A percentile compares a stretch with the other conserved stretches of the same genome.
phyloP scores from a whole-genome alignment of 2,888 invertebrate genomes.

The Tenthredo livida region DNA sequence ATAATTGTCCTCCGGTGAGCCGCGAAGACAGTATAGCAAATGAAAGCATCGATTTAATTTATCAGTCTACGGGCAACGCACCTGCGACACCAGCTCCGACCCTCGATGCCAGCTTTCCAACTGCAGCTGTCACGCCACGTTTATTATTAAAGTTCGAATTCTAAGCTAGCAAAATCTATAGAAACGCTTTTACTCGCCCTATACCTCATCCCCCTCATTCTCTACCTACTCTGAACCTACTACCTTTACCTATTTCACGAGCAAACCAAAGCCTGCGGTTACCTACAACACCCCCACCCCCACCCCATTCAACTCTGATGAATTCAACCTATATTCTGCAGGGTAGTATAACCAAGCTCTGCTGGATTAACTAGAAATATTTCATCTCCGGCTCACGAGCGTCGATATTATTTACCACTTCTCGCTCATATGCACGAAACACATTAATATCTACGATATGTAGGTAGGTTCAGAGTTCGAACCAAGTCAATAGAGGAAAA shows the following conservation, averaged over 20 bases:
- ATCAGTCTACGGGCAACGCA: slow-evolving; percentile 50
- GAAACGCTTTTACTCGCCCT: slow-evolving; percentile 27
- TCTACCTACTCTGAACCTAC: not conserved
- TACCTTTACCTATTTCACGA: slow-evolving; percentile 13
- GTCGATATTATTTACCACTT: not conserved
- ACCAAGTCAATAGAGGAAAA: not conserved
- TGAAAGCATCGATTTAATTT: slow-evolving; percentile 54
- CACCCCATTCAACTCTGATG: not conserved
- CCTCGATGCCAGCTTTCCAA: slow-evolving; percentile 48
- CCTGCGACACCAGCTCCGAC: slow-evolving; percentile 51
- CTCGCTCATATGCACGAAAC: not conserved
- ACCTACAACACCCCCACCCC: not conserved
- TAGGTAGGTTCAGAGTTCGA: not conserved
- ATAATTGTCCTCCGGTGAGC: slow-evolving; percentile 44
- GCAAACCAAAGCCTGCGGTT: not conserved
- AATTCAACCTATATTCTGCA: not conserved
- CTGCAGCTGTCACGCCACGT: slow-evolving; percentile 53
- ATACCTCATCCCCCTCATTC: not conserved
- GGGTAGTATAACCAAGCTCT: not conserved
- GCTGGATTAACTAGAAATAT: not conserved
- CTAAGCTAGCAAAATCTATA: slow-evolving; percentile 48
- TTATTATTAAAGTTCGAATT: slow-evolving; percentile 52
- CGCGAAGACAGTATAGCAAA: slow-evolving; percentile 50
- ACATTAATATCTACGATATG: not conserved
- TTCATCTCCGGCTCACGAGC: not conserved